Conservation (phyloP, 2,797 vertebrate species). For the Artibeus jamaicensis region DNA sequence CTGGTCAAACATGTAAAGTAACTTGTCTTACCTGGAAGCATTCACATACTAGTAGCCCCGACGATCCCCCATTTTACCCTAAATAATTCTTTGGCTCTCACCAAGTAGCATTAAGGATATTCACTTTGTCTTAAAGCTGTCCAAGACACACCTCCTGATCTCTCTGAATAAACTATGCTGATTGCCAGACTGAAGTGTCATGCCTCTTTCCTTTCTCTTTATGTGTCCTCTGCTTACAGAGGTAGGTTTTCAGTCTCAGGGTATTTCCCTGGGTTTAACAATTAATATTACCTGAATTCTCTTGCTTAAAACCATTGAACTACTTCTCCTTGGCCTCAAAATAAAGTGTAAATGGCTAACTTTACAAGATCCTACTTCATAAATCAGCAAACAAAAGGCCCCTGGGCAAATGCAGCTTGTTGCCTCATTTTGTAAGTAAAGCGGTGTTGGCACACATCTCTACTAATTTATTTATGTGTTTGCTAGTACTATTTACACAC, state of each 20-base stretch:
- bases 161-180: not conserved
- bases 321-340: not conserved
- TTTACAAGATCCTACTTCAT: not conserved
- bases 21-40: not conserved
- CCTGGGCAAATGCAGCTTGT: not conserved
- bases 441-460: not conserved
- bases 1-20: not conserved
- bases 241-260: not conserved
- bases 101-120: not conserved
- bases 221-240: not conserved
- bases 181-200: not conserved
- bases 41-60: not conserved
- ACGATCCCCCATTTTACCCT: not conserved
- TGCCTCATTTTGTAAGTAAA: not conserved
- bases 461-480: not conserved
- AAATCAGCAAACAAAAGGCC: not conserved
- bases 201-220: not conserved
- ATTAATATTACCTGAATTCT: not conserved
- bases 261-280: not conserved
- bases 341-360: not conserved
- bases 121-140: not conserved
- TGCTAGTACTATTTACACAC: not conserved
- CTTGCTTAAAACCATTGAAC: not conserved
- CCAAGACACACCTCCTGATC: not conserved
- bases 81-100: not conserved